Conservation (phyloP, 1,140 invertebrate species). For the Antheraea pernyi region DNA sequence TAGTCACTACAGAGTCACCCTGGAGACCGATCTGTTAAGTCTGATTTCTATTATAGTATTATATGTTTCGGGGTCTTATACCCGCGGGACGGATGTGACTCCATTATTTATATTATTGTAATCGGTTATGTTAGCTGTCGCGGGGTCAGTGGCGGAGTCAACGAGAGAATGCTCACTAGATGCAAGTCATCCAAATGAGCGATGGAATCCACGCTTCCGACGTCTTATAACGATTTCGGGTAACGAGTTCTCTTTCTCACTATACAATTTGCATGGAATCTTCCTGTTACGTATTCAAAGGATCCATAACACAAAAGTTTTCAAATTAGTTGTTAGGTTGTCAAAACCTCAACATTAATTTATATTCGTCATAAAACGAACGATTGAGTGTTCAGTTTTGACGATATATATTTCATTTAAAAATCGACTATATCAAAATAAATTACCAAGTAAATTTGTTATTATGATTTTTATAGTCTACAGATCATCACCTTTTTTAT, state of each 20-base stretch:
- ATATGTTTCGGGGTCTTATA: constrained; percentile 38
- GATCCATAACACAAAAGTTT: background rate
- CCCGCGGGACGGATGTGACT: constrained; percentile 56
- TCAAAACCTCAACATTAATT: too few relatives aligned
- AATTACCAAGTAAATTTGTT: too few relatives aligned
- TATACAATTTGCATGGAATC: constrained; percentile 7
- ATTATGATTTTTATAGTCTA: too few relatives aligned
- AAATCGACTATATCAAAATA: too few relatives aligned
- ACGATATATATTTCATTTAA: too few relatives aligned
- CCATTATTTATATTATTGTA: constrained; percentile 70
- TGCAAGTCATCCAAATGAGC: constrained; percentile 69
- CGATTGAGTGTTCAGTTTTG: too few relatives aligned
- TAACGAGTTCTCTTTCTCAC: constrained; percentile 40
- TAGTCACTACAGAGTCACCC: background rate
- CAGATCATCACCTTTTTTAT: too few relatives aligned
- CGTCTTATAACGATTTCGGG: constrained; percentile 39
- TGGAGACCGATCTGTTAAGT: constrained; percentile 49
- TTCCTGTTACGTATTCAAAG: background rate
- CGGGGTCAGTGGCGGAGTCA: constrained; percentile 72
- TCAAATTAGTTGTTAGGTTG: background rate
- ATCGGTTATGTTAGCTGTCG: constrained; percentile 44
- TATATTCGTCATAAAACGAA: too few relatives aligned
- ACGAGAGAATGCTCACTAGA: constrained; percentile 68
- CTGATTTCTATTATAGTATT: constrained; percentile 41
- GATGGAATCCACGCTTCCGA: constrained; percentile 70